Base-by-base conservation (phyloP, 2,888 invertebrate genomes). In the Oxytorus armatus region DNA sequence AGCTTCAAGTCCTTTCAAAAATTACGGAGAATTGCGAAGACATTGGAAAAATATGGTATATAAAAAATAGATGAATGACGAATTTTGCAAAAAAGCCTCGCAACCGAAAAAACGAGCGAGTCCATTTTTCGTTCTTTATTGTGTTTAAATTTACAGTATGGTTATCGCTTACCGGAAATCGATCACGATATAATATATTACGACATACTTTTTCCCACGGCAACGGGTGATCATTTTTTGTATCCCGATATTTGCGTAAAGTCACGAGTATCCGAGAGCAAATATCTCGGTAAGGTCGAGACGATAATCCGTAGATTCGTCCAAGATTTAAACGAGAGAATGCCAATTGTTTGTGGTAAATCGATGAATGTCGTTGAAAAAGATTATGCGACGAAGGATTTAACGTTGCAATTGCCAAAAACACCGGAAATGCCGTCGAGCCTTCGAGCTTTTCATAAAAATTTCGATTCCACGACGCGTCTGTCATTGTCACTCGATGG, bases 11-110 rank as follows among this genome's bases (percentile, higher is more conserved):
- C 80, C 84, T 0, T 92, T 90, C 63, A 79, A 83, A 55, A 86
- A 86, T 81, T 92, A 91, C 59, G 82, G 84, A 16, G 88, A 90
- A 7, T 70, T 92, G 29, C 85, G 88, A 18, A 86, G 88, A 65
- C 90, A 92, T 72, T 92, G 92, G 92, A 90, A 90, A 82, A 91
- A 92, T 79, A 91, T 92, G 91, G 92, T 92, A 85, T 33, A 39
- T 10, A 11, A 70, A 39, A 11, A n/a, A 49, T 23, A n/a, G 66
- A 18, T n/a, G 3, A 21, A 42, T 42, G 33, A n/a, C n/a, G 7
- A 49, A 49, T n/a, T 18, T 49, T 18, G 8, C 3, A 1, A 36
- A 29, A 7, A 0, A 14, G 53, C 14, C 11, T 8, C 4, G 11
- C 18, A 77, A 10, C 1, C 10, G 16, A 14, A 36, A 49, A 42